Conservation (phyloP, 2,888 invertebrate genomes). For the Dorcus hopei region DNA sequence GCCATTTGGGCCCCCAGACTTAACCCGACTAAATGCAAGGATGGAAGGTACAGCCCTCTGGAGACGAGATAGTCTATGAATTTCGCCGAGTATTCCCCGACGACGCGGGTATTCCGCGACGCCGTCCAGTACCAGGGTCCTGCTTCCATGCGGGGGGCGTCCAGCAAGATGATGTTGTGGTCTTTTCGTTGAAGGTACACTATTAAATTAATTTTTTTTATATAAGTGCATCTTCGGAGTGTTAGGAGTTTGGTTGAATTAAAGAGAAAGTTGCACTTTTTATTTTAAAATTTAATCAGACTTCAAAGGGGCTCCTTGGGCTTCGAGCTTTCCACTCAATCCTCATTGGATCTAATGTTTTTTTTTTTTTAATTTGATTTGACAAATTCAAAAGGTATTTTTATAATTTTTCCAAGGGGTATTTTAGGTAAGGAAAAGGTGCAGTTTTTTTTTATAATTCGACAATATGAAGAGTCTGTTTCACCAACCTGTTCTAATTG, state of each 20-base stretch:
- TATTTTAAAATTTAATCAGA: no score
- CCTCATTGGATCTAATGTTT: no score
- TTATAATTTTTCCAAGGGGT: no score
- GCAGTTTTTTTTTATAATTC: no score
- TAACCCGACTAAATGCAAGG: constrained; percentile 60
- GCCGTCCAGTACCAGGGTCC: constrained; percentile 63
- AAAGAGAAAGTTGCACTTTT: no score
- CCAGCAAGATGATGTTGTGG: constrained; percentile 59
- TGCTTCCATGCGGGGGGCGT: constrained; percentile 57
- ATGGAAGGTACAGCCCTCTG: constrained; percentile 55
- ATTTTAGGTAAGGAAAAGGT: no score
- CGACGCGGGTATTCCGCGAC: constrained; percentile 58
- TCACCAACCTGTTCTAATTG: constrained; percentile 54
- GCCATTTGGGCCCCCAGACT: constrained; percentile 64
- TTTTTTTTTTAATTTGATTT: no score
- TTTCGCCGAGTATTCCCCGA: constrained; percentile 57
- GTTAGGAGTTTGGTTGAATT: no score
- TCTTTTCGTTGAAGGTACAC: constrained; percentile 59
- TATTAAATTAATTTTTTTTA: constrained; percentile 28
- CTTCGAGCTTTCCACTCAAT: no score
- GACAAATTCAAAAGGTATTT: no score
- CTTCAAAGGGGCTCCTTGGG: no score
- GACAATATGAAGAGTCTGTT: no score
- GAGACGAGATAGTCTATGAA: constrained; percentile 61
- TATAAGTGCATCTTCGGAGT: not conserved